These are phyloP conservation scores for Philereme vetulata DNA, from an alignment of 2,888 invertebrate species.

Conservation along the genomic window DNA sequence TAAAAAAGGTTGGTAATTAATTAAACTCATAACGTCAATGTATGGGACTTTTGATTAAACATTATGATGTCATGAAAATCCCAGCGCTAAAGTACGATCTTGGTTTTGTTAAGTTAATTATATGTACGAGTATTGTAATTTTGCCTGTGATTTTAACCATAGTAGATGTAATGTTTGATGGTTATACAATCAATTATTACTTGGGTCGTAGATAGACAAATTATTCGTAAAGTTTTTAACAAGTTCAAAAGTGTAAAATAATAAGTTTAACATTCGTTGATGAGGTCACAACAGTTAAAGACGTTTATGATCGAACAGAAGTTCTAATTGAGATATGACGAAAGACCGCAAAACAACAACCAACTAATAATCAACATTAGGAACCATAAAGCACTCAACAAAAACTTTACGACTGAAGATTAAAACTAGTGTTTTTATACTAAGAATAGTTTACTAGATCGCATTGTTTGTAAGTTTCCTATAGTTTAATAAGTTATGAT, in stretches of 20 bases:
- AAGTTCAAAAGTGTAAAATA: constrained; percentile 4
- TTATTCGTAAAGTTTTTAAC: constrained; percentile 1
- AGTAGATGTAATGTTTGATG: too few relatives aligned
- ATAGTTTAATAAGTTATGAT: constrained; percentile 8
- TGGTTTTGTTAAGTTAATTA: too few relatives aligned
- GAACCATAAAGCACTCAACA: constrained; percentile 6
- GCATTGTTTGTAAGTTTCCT: constrained; percentile 12
- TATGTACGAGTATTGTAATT: too few relatives aligned
- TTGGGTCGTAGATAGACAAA: neutral
- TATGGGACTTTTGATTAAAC: neutral
- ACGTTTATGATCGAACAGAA: constrained; percentile 11
- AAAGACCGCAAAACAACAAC: constrained; percentile 10
- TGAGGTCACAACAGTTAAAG: constrained; percentile 18
- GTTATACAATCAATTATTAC: too few relatives aligned
- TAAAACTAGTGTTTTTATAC: constrained; percentile 1
- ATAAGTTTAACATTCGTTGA: constrained; percentile 14
- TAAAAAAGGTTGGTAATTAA: too few relatives aligned
- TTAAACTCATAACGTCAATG: too few relatives aligned
- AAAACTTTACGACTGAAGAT: constrained; percentile 1
- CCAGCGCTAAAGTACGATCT: neutral
- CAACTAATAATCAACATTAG: neutral
- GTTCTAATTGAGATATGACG: constrained; percentile 14
- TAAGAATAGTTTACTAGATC: neutral
- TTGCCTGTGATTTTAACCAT: too few relatives aligned
- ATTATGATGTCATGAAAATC: neutral